Base-by-base conservation (phyloP, 2,888 invertebrate species). In the Scelioninae gen. 1 region DNA sequence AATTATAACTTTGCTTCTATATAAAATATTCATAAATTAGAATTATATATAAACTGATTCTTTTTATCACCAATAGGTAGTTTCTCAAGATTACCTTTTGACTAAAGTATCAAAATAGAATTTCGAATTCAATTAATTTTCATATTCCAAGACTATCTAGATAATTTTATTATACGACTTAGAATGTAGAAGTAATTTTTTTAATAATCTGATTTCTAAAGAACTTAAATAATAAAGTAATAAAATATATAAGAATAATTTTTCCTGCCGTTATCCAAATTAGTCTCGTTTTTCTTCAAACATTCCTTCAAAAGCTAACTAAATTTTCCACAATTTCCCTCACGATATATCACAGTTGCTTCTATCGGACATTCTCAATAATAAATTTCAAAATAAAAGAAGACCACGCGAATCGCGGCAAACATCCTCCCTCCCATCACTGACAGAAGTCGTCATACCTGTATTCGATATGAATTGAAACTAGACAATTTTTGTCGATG, bases 291-390 rank as follows among this genome's bases (percentile, higher is more conserved):
- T n/a, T 81, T 56, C 51, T 13, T 51, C 62, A 51, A 66, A 51
- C 63, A 45, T 62, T 47, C 77, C 53, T 56, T 78, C 43, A 74
- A 83, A 81, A 83, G 71, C 77, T 78, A 72, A 51, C 76, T 80
- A 74, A 74, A n/a, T 65, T 66, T 72, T n/a, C n/a, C 75, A 80
- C 77, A 62, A 80, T 82, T 63, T 68, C 53, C 47, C 74, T 80
- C 69, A 74, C 72, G 65, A 72, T 80, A 79, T 87, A 87, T 87
- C 87, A 87, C 87, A 87, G 86, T 84, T 71, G 62, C 68, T 85
- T 85, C 82, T 75, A 85, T 81, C 85, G 84, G 79, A 77, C 77
- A 63, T 75, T 68, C 58, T 34, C 60, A 63, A 71, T 51, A 69
- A 55, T n/a, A n/a, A 55, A 80, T 74, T 74, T 76, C 49, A 38